A percentile compares a stretch with the other conserved stretches of the same genome.
These are phyloP conservation scores for Dromaius novaehollandiae DNA, from an alignment of 2,113 vertebrate genomes.

Conservation along the genomic window DNA sequence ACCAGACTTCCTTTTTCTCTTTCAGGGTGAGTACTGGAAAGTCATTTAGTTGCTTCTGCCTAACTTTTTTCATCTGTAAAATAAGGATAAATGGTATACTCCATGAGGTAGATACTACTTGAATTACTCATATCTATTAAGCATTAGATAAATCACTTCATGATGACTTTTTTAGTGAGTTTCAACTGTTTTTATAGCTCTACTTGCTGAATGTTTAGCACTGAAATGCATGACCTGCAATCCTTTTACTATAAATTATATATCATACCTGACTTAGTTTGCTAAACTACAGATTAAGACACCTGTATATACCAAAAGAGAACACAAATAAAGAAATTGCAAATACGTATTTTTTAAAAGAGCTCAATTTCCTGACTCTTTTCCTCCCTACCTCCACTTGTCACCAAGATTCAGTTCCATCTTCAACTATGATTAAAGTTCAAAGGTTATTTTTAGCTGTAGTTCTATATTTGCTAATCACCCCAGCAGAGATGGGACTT, in stretches of 20 bases:
- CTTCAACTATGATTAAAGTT: background rate
- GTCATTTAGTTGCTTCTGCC: background rate
- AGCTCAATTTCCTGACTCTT: background rate
- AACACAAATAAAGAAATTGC: background rate
- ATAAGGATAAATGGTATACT: background rate
- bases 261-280: background rate
- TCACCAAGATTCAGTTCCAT: background rate
- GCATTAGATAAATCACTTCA: background rate
- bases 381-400: background rate
- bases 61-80: background rate
- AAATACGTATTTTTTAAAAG: background rate
- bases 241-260: background rate
- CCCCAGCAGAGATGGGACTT: background rate
- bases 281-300: background rate
- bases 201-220: background rate
- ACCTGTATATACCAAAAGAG: background rate
- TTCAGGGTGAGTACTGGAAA: background rate
- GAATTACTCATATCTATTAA: background rate
- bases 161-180: background rate
- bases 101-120: background rate
- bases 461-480: background rate
- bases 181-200: background rate
- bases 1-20: background rate
- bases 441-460: background rate
- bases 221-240: background rate